Conservation (phyloP, 2,113 vertebrate species). For the Vidua chalybeata region DNA sequence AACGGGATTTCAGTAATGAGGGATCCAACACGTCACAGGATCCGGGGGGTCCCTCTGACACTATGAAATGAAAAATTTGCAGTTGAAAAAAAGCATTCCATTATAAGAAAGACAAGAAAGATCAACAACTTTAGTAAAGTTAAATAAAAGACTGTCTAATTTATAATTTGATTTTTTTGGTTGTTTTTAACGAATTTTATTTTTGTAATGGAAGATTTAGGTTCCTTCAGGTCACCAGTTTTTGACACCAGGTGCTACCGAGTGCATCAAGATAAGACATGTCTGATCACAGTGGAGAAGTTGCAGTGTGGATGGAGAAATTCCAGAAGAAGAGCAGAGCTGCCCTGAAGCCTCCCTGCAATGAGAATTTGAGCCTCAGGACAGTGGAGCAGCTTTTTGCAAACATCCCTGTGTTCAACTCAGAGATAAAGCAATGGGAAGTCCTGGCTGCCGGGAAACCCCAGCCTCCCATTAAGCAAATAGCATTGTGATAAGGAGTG, state of each 20-base stretch:
- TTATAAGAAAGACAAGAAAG: background rate
- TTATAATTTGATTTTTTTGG: background rate
- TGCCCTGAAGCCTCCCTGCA: background rate
- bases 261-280: background rate
- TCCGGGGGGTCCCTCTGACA: background rate
- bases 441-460: background rate
- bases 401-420: background rate
- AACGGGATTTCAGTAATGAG: background rate
- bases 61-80: background rate
- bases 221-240: background rate
- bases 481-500: background rate
- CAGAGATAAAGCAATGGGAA: background rate
- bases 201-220: background rate
- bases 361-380: background rate
- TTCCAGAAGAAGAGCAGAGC: background rate
- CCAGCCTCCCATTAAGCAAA: background rate
- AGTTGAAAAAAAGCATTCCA: background rate
- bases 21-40: accelerated
- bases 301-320: background rate
- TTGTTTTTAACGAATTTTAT: background rate
- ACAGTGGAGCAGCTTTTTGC: background rate
- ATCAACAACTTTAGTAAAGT: background rate
- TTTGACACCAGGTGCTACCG: background rate
- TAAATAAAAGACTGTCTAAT: background rate
- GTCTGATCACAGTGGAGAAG: background rate